Base-by-base conservation (phyloP, 2,888 invertebrate genomes). In the Crossocerus cetratus region DNA sequence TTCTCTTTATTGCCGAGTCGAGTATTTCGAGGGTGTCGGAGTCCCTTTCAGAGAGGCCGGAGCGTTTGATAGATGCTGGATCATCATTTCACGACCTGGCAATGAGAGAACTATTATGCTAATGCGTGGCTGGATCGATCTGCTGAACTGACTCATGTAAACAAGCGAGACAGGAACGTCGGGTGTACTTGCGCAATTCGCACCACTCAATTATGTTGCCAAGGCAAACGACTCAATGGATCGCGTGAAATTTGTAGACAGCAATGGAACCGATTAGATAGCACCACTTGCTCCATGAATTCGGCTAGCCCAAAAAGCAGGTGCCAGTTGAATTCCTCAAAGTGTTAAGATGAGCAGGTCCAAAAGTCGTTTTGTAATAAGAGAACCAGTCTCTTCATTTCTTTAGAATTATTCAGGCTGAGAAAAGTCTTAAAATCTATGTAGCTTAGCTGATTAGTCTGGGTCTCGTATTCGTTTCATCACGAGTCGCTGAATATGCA, bases 391-490 rank as follows among this genome's bases (percentile, higher is more conserved):
- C 16, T 13, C 22, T 57, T 60, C 18, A 21, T 3, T 49, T 60
- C 60, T 22, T 49, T 21, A 21, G 22, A 22, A 60, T 60, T 21
- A 45, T 59, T 18, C 13, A 32, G 8, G 2, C 42, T 13, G 42
- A 14, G 59, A 16, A 55, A 43, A 16, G 49, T 71, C n/a, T 23
- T 22, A 21, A 20, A n/a, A 18, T 76, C 53, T 32, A 32, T 32
- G 32, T 65, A 71, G 67, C 76, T 77, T 66, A 73, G 72, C 60
- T 65, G 57, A 72, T 71, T 81, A 83, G 85, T 83, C 83, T 81
- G 76, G 69, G 79, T 82, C 84, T 83, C 76, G 83, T 81, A 73
- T 72, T 69, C 72, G 82, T 85, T 85, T 84, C 84, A 86, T 84
- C 80, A 84, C 78, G 74, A 72, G 68, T 72, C 67, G 69, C 80